A percentile compares a stretch with the other conserved stretches of the same genome.
phyloP scores from a whole-genome alignment of 2,797 vertebrate genomes.

The Silurus lanzhouensis region DNA sequence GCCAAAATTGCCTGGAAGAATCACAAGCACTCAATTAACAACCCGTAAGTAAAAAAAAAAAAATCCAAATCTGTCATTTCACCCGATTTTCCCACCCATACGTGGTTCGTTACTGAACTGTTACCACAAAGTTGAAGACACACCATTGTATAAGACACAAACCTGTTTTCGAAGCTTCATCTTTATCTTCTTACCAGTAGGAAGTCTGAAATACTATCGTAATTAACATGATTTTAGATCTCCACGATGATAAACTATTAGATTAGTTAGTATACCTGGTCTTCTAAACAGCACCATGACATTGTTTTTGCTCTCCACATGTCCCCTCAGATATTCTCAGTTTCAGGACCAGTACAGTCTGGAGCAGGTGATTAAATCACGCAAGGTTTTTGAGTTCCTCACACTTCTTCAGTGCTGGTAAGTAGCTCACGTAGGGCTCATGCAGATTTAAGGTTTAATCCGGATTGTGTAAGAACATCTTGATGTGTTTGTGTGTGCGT shows the following conservation, averaged over 20 bases:
- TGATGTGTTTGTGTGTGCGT: neutral
- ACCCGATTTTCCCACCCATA: no score
- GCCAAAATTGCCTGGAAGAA: slow-evolving; percentile 99
- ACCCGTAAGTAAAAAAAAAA: slow-evolving; percentile 82
- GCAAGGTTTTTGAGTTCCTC: slow-evolving; percentile 85
- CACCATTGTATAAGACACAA: no score
- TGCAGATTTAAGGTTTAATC: slow-evolving; percentile 22
- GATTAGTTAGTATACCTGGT: no score
- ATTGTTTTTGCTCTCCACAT: neutral
- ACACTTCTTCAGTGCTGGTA: slow-evolving; percentile 98
- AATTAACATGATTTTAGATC: no score
- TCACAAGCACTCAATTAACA: slow-evolving; percentile 94
- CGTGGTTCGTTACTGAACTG: no score
- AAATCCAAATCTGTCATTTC: neutral
- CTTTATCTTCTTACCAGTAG: no score
- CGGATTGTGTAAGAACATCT: neutral
- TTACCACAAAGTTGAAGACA: no score
- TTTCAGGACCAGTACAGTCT: slow-evolving; percentile 89
- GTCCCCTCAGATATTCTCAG: slow-evolving; percentile 85
- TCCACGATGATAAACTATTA: no score
- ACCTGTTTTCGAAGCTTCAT: no score
- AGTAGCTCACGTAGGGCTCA: slow-evolving; percentile 54
- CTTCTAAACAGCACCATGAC: no score
- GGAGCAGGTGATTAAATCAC: slow-evolving; percentile 85
- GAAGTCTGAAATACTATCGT: no score